Percentiles rank a stretch among this genome's conserved stretches.
phyloP scores from a whole-genome alignment of 2,113 vertebrate species.

The Neomonachus schauinslandi region DNA sequence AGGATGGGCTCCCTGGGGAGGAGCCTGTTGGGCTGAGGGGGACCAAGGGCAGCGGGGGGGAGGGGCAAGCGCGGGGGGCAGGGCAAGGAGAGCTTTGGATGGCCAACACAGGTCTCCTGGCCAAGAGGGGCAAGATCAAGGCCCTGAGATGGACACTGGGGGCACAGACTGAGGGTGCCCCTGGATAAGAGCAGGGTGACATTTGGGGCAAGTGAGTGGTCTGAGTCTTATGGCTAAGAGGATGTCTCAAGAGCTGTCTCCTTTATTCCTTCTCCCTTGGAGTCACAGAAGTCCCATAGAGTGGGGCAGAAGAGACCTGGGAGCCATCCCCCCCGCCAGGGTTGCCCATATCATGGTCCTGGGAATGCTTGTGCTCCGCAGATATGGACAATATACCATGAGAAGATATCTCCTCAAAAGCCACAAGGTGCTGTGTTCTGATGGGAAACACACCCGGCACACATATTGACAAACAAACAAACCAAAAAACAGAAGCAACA shows the following conservation, averaged over 20 bases:
- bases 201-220: not conserved
- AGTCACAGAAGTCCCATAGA: not conserved
- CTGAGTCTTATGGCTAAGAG: not conserved
- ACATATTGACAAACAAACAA: not conserved
- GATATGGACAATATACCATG: rapidly evolving
- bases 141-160: not conserved
- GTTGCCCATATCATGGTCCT: not conserved
- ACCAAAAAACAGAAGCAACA: not conserved
- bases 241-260: not conserved
- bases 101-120: not conserved
- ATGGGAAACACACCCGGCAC: not conserved
- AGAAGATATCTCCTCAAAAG: not conserved
- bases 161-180: not conserved
- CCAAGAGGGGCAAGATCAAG: not conserved
- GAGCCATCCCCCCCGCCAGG: not conserved
- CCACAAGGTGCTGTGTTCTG: not conserved
- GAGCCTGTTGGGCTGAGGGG: not conserved
- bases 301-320: not conserved
- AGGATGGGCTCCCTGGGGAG: not conserved
- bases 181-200: not conserved
- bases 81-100: not conserved
- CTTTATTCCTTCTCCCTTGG: not conserved
- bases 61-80: not conserved
- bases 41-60: too few species aligned
- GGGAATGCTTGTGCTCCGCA: not conserved